Percentiles rank a stretch among this genome's conserved stretches.
Conservation (phyloP, 1,140 invertebrate species). For the Drosophila arawakana region DNA sequence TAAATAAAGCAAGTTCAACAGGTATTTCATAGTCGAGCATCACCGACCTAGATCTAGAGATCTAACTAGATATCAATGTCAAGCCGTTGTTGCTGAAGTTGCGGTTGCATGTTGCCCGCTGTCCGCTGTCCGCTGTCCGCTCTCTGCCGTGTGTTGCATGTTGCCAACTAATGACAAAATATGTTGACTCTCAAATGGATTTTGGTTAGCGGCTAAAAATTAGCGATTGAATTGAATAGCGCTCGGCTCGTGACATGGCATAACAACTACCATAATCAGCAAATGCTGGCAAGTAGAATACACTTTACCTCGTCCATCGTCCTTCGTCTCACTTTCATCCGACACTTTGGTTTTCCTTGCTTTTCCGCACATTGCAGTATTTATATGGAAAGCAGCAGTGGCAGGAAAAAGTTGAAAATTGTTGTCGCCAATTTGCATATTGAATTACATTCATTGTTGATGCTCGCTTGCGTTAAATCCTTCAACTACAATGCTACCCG, state of each 20-base stretch:
- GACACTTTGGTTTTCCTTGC: background rate
- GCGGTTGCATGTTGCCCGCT: constrained; percentile 18
- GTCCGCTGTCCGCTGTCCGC: background rate
- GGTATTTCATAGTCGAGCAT: too few species aligned
- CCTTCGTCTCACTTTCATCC: background rate
- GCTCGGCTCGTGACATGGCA: background rate
- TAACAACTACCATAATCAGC: constrained; percentile 20
- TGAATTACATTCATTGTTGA: constrained; percentile 81
- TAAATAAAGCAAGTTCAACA: too few species aligned
- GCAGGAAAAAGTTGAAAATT: constrained; percentile 69
- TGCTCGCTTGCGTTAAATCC: constrained; percentile 56
- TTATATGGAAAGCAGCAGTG: constrained; percentile 28
- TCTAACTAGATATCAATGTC: constrained; percentile 38
- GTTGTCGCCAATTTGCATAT: constrained; percentile 75
- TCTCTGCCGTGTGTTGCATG: background rate
- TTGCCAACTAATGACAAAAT: constrained; percentile 52
- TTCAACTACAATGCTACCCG: constrained; percentile 14
- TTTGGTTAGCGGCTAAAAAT: constrained; percentile 66
- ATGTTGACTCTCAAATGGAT: constrained; percentile 47
- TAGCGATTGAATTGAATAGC: constrained; percentile 37
- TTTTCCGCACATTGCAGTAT: constrained; percentile 16
- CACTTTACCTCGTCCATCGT: background rate
- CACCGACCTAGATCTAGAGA: too few species aligned
- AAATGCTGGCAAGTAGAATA: background rate
- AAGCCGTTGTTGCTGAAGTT: constrained; percentile 17